Evolutionary conservation across 1,140 invertebrate species (phyloP).

Genomic region (Melitaea cinxia): DNA sequence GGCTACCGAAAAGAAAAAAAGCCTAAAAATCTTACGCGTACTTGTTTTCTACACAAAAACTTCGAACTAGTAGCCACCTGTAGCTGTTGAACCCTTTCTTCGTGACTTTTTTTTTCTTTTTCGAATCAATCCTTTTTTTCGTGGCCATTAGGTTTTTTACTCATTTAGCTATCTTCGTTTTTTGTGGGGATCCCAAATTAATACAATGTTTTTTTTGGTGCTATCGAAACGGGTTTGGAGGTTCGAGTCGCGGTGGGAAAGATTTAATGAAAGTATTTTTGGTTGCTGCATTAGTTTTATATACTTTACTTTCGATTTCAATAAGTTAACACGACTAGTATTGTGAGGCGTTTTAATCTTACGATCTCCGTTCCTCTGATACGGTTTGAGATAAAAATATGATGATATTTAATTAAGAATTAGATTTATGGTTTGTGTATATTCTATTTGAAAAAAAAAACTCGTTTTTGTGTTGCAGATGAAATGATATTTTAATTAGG

Average conservation of each 20-base stretch:
- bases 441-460: background rate
- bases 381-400: background rate
- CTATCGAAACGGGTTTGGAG: constrained; percentile 66
- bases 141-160: constrained; percentile 77
- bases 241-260: constrained; percentile 61
- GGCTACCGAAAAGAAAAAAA: constrained; percentile 9
- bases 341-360: constrained; percentile 20
- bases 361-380: constrained; percentile 22
- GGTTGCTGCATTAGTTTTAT: constrained; percentile 53
- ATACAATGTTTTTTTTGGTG: constrained; percentile 72
- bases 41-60: constrained; percentile 18
- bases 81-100: constrained; percentile 73
- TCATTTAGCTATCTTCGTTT: constrained; percentile 72
- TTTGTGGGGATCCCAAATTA: constrained; percentile 80
- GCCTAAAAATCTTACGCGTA: background rate
- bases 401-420: constrained; percentile 22
- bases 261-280: constrained; percentile 77
- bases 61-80: constrained; percentile 55
- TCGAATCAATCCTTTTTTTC: constrained; percentile 71
- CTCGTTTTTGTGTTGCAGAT: background rate
- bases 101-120: constrained; percentile 53
- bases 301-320: constrained; percentile 70
- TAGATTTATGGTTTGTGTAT: constrained; percentile 15
- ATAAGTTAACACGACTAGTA: constrained; percentile 26
- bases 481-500: background rate